Base-by-base conservation (phyloP, 2,888 invertebrate species). In the Agriopis leucophaearia region DNA sequence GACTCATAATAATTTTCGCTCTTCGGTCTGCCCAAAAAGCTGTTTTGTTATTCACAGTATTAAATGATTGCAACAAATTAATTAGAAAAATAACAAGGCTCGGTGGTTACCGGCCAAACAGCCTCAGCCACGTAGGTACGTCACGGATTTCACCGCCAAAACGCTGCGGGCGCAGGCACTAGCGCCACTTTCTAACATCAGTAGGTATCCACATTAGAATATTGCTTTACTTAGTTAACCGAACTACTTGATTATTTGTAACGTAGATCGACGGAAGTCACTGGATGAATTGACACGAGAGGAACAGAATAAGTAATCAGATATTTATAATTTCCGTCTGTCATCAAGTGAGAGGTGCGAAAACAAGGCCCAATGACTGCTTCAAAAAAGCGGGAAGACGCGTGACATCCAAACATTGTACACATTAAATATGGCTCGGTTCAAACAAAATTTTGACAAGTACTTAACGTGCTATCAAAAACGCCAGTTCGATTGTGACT, bases 131-230 rank as follows among this genome's bases (percentile, higher is more conserved):
- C 47, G n/a, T n/a, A n/a, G n/a, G 10, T 57, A 67, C 71, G 72
- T 73, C 72, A 74, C 64, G 38, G 71, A 75, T 75, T 76, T 76
- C 76, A 73, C 75, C 71, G 66, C 66, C 71, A 50, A 69, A 76
- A 65, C 68, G 71, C 76, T 70, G 48, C 50, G 48, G 66, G 73
- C 71, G 66, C 69, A 38, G 64, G 16, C 15, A 16, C 38, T 58
- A 38, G 70, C 74, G 73, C 74, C 67, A 65, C 74, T 76, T 76
- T 76, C 74, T 74, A 72, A 38, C 54, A 61, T 51, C 69, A 50
- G 55, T 44, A 66, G 36, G 27, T 44, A 66, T 38, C 12, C 40
- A 36, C 51, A 62, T 66, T 62, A 62, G 47, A 57, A 67, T 61
- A 60, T 57, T 18, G 52, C 38, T 52, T 15, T 15, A 54, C 15